Conservation (phyloP, 2,888 invertebrate genomes). For the Lottia gigantea region DNA sequence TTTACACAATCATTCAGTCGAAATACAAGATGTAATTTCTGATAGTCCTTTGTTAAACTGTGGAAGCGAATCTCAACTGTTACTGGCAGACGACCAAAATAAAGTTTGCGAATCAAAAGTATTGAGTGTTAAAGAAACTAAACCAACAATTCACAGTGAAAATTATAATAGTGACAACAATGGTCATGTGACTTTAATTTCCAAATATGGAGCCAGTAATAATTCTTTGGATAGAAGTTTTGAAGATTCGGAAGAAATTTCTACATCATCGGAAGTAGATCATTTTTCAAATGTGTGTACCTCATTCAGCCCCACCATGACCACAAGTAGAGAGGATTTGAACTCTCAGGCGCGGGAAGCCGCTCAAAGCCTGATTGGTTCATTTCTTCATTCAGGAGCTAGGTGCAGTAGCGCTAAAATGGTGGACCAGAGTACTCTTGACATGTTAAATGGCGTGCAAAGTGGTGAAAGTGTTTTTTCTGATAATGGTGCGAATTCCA, state of each 20-base stretch:
- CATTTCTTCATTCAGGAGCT: not conserved
- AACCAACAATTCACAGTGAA: too few species aligned
- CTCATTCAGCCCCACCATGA: not conserved
- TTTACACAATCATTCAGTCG: not conserved
- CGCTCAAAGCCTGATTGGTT: not conserved
- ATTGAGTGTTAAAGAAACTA: too few species aligned
- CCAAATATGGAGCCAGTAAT: constrained; percentile 2
- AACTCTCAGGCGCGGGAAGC: not conserved
- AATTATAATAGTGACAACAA: too few species aligned
- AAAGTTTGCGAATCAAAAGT: too few species aligned
- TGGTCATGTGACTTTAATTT: not conserved
- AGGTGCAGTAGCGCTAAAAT: not conserved
- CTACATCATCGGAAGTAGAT: not conserved
- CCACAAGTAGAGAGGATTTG: not conserved
- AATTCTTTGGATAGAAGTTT: constrained; percentile 5
- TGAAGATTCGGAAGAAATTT: not conserved
- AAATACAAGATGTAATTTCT: not conserved
- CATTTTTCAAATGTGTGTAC: not conserved
- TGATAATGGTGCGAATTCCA: not conserved
- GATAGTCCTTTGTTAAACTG: not conserved
- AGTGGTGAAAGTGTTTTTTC: not conserved
- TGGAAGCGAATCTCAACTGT: too few species aligned
- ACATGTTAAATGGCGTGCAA: not conserved
- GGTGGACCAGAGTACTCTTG: not conserved
- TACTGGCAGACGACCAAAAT: too few species aligned